Percentiles rank a stretch among this genome's conserved stretches.
These are phyloP conservation scores for Lepidothrix coronata DNA, from an alignment of 2,113 vertebrate genomes.

Conservation along the genomic window DNA sequence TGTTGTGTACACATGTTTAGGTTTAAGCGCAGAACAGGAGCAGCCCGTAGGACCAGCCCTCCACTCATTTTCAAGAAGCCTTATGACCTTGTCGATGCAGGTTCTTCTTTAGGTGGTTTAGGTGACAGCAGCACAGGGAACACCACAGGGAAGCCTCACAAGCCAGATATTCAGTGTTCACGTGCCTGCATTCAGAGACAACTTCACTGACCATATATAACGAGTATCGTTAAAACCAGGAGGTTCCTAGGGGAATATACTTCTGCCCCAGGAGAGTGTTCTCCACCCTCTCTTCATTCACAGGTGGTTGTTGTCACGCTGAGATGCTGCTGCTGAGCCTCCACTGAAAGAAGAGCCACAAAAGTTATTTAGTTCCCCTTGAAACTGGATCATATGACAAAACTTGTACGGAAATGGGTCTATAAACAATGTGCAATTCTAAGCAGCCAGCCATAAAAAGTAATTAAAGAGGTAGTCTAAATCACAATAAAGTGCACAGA, in stretches of 20 bases:
- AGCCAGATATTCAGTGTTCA: background rate
- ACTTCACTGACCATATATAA: background rate
- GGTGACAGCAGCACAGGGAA: background rate
- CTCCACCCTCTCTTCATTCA: background rate
- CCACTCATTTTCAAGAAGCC: background rate
- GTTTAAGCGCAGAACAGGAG: background rate
- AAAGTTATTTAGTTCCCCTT: background rate
- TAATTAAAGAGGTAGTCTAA: conserved; percentile 68
- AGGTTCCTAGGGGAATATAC: background rate
- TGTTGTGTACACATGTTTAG: fast-evolving
- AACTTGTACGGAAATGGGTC: conserved; percentile 8
- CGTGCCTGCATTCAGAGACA: background rate
- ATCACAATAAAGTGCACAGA: conserved; percentile 55
- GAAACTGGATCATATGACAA: background rate
- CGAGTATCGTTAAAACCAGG: background rate
- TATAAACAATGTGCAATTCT: conserved; percentile 44
- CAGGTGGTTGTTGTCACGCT: background rate
- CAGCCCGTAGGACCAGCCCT: background rate
- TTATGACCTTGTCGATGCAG: background rate
- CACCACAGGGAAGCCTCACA: background rate
- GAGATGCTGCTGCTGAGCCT: background rate
- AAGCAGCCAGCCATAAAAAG: conserved; percentile 62
- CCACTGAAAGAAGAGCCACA: background rate
- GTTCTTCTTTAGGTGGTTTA: background rate
- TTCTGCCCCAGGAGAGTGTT: background rate